Conservation (phyloP, 2,888 invertebrate genomes). For the Corbicula japonica region DNA sequence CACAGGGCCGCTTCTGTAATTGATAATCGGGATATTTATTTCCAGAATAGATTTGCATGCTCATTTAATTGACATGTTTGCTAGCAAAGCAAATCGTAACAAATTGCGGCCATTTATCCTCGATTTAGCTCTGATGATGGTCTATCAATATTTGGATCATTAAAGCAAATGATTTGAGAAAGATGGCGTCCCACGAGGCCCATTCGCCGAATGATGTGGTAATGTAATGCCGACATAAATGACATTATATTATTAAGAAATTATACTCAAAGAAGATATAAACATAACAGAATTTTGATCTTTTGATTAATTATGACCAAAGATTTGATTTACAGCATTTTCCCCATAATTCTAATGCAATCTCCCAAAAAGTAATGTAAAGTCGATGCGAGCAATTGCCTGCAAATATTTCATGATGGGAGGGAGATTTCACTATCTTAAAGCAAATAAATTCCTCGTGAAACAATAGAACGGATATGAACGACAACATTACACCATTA, state of each 20-base stretch:
- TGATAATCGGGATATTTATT: slow-evolving; percentile 69
- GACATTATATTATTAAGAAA: slow-evolving; percentile 64
- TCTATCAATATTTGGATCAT: slow-evolving; percentile 60
- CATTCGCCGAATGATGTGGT: slow-evolving; percentile 45
- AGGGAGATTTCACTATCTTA: too few relatives aligned
- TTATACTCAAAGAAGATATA: slow-evolving; percentile 58
- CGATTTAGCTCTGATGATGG: slow-evolving; percentile 64
- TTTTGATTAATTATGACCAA: slow-evolving; percentile 63
- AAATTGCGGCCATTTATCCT: slow-evolving; percentile 68
- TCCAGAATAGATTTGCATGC: slow-evolving; percentile 69
- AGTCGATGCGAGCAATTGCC: too few relatives aligned
- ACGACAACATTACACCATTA: not conserved
- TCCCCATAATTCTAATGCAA: slow-evolving; percentile 6
- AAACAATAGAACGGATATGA: not conserved
- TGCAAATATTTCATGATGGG: too few relatives aligned
- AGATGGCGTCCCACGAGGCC: slow-evolving; percentile 41
- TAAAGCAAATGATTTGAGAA: slow-evolving; percentile 61
- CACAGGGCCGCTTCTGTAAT: slow-evolving; percentile 63
- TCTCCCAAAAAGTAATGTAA: too few relatives aligned
- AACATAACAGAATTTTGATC: slow-evolving; percentile 52
- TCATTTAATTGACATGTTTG: slow-evolving; percentile 70
- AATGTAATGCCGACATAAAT: slow-evolving; percentile 60
- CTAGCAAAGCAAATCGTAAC: slow-evolving; percentile 61
- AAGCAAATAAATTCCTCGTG: too few relatives aligned
- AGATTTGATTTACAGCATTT: slow-evolving; percentile 29